Evolutionary conservation across 1,140 invertebrate species (phyloP), one percentile per base, ranked within the genome.

Genomic region (Eumaeus atala): DNA sequence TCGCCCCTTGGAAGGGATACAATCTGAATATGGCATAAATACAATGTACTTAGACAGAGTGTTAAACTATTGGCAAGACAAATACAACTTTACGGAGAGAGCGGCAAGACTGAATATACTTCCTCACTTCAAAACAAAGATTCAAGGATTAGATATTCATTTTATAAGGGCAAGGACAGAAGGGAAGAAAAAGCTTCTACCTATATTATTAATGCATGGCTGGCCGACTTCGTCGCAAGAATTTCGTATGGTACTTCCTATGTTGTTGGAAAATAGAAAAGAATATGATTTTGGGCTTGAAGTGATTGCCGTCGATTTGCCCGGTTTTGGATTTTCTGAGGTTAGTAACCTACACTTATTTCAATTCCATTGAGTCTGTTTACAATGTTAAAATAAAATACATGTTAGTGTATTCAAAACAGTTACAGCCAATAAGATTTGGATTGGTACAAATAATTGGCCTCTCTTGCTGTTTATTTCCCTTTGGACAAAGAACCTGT

Each of bases 211-310:
- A 17, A 66, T 95, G n/a, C 96, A 98, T 70, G 96, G 96, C 18
- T 98, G 96, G 96, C 97, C 97, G 0, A 96, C 96, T 61, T 95
- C 94, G 0, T 89, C 97, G 0, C 90, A 93, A 16, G 95, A 98
- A 77, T 97, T 97, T 71, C 93, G 94, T 56, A 93, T 95, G 72
- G 88, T 96, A 3, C 92, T 95, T 57, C 93, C 93, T 1, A 59
- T 93, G 8, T 77, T 96, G n/a, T 93, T 90, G 0, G 90, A 87
- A n/a, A 87, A 90, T 3, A 85, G 84, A 54, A 73, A 85, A 10
- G 89, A 87, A 11, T 85, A 89, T 44, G 88, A 92, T 54, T 92
- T 94, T 68, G 92, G 93, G 6, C 97, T 96, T 72, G 94, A 97
- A 85, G 89, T 96, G 0, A 88, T 97, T 14, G 91, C 91, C 5